A percentile compares a stretch with the other conserved stretches of the same genome.
phyloP scores from a whole-genome alignment of 2,113 vertebrate genomes.

The Felis catus region DNA sequence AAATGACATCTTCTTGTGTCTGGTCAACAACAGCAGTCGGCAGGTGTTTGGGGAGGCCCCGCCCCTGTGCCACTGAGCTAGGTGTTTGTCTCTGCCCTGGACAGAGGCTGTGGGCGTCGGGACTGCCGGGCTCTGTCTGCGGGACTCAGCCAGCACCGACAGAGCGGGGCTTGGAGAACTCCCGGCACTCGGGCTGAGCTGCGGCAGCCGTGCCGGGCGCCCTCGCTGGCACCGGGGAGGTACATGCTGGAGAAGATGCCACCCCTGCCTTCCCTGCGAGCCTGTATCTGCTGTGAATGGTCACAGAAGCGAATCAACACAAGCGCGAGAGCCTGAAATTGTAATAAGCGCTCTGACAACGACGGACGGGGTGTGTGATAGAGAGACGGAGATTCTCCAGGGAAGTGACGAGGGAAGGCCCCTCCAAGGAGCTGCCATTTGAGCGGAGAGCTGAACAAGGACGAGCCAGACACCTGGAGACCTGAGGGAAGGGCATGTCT shows the following conservation, averaged over 20 bases:
- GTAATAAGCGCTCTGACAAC: background rate
- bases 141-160: background rate
- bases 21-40: background rate
- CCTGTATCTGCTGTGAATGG: background rate
- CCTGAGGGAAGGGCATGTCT: background rate
- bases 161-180: background rate
- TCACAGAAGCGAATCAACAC: background rate
- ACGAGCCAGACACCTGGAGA: background rate
- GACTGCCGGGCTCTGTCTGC: background rate
- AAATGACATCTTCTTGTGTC: background rate
- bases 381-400: background rate
- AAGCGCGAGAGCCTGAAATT: background rate
- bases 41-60: background rate
- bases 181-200: background rate
- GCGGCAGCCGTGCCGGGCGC: background rate
- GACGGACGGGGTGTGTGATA: background rate
- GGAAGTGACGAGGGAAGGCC: background rate
- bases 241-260: background rate
- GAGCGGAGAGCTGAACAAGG: conserved; percentile 13
- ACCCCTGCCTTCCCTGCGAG: accelerated
- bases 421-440: background rate
- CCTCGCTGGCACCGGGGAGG: background rate
- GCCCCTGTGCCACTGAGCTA: background rate
- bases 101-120: background rate
- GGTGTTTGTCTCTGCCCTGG: background rate